Evolutionary conservation across 2,888 invertebrate species (phyloP), one percentile per base, ranked within the genome.

Genomic region (Allolobophora icterica): DNA sequence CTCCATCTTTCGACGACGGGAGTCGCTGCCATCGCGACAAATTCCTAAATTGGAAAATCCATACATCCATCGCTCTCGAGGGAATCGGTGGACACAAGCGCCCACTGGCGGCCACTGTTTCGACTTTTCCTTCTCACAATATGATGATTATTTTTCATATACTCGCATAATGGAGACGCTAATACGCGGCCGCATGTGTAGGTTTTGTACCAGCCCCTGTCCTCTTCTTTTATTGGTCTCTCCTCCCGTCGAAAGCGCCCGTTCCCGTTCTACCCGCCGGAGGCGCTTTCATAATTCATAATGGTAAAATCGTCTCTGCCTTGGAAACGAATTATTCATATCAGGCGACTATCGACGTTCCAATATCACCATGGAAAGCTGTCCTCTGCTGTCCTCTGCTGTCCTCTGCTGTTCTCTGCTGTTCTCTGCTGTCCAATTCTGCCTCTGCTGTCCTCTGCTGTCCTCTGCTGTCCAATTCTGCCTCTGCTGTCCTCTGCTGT

Each of bases 41-140:
- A 30, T 71, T 71, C 71, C 71, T 71, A 71, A 71, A 71, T 71
- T 71, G 71, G 71, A 71, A 71, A 71, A 71, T 71, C 71, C 71
- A 71, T 71, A 71, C 30, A 30, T 30, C 30, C 30, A 71, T 71
- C n/a, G 71, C 13, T n/a, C 71, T n/a, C 71, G 30, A n/a, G 71
- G n/a, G 71, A n/a, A n/a, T 17, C 71, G 71, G 17, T 13, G n/a
- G 71, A 71, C 71, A 71, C 71, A n/a, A n/a, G 71, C 30, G n/a
- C n/a, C n/a, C 5, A 30, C 71, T 71, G 71, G 6, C 71, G 71
- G 71, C 1, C 30, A n/a, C 71, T 71, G 71, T 71, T 71, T 71
- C 71, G 71, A 71, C 71, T 71, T 71, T 24, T 71, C 71, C 71
- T 71, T 71, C 71, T n/a, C 71, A 71, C 71, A 71, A 71, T 71